phyloP scores from a whole-genome alignment of 2,888 invertebrate genomes.

The Dendrolimus houi region DNA sequence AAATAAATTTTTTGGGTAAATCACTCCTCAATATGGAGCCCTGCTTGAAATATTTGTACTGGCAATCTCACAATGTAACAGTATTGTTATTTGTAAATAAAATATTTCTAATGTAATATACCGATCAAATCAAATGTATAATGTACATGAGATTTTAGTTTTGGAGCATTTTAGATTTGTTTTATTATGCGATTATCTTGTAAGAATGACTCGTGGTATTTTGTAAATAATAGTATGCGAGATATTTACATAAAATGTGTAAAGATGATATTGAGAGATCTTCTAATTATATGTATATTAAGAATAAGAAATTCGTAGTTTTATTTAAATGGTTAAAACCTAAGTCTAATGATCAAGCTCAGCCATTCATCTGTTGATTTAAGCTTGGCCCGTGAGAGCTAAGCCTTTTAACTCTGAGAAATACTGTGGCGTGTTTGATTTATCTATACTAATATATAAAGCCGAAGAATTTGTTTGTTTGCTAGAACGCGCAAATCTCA shows the following conservation, averaged over 20 bases:
- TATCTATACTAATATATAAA: no score
- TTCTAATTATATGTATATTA: slow-evolving; percentile 62
- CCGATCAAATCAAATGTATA: slow-evolving; percentile 24
- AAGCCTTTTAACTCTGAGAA: no score
- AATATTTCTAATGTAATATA: slow-evolving; percentile 23
- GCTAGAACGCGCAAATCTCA: no score
- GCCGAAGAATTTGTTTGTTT: no score
- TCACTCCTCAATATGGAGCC: no score
- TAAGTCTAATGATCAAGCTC: no score
- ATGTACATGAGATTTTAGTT: slow-evolving; percentile 15
- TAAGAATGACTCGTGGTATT: slow-evolving; percentile 38
- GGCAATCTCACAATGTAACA: slow-evolving; percentile 6
- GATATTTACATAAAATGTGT: slow-evolving; percentile 42
- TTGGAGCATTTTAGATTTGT: slow-evolving; percentile 36
- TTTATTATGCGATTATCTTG: slow-evolving; percentile 31
- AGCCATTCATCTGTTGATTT: no score
- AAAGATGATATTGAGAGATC: slow-evolving; percentile 61
- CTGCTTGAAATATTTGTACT: background rate
- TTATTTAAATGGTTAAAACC: slow-evolving; percentile 2
- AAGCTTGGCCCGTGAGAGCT: no score
- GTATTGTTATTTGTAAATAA: slow-evolving; percentile 28
- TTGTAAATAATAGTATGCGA: slow-evolving; percentile 55
- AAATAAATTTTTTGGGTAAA: no score
- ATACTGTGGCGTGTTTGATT: no score
- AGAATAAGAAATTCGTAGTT: slow-evolving; percentile 23